Percentiles rank a stretch among this genome's conserved stretches.
phyloP scores from a whole-genome alignment of 2,797 vertebrate species.

The Chlorospingus semifuscus region DNA sequence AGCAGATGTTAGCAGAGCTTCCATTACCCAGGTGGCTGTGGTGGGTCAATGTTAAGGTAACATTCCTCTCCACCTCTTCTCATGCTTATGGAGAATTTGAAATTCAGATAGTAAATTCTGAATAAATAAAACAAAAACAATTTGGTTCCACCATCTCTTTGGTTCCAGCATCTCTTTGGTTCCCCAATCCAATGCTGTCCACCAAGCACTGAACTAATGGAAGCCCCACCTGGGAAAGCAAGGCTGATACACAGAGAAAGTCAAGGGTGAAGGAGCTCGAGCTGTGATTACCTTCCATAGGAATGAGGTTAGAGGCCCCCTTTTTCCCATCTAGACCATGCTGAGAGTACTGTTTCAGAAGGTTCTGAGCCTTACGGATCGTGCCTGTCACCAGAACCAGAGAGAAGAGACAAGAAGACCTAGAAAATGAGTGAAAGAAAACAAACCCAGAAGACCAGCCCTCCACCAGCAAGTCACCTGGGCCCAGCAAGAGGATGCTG shows the following conservation, averaged over 20 bases:
- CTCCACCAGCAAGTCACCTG: constrained; percentile 74
- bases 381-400: constrained; percentile 93
- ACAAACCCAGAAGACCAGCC: constrained; percentile 74
- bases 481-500: neutral
- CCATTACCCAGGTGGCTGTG: constrained; percentile 56
- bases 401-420: constrained; percentile 83
- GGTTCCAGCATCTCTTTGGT: neutral
- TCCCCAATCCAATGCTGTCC: neutral
- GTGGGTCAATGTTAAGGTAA: neutral
- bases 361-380: constrained; percentile 99
- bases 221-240: constrained; percentile 62
- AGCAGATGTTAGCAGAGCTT: constrained; percentile 61
- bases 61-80: neutral
- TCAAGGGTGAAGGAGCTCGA: constrained; percentile 56
- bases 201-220: constrained; percentile 44
- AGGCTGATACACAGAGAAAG: constrained; percentile 49
- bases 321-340: constrained; percentile 99
- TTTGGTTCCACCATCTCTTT: neutral
- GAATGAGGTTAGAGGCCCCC: constrained; percentile 98
- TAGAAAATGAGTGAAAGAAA: constrained; percentile 84
- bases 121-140: neutral
- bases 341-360: constrained; percentile 99
- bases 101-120: neutral
- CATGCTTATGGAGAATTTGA: neutral
- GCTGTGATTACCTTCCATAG: constrained; percentile 94